Percentiles rank a stretch among this genome's conserved stretches.
These are phyloP conservation scores for Serinus canaria DNA, from an alignment of 2,113 vertebrate species.

Conservation along the genomic window DNA sequence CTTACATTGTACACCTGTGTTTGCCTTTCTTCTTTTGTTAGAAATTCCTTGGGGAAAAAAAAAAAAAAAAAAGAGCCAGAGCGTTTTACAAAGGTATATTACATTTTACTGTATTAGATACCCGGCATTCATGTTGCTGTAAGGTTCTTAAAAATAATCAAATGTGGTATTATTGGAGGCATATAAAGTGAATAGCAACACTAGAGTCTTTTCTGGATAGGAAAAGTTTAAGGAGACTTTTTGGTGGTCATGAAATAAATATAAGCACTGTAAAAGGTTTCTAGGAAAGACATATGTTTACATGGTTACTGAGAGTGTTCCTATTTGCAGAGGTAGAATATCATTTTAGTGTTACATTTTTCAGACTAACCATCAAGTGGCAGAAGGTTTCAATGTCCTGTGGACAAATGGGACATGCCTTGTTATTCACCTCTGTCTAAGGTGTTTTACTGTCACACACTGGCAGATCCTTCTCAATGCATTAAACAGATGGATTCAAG, in stretches of 20 bases:
- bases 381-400: not conserved
- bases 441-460: not conserved
- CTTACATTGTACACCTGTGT: not conserved
- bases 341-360: not conserved
- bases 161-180: not conserved
- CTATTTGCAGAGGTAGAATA: not conserved
- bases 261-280: not conserved
- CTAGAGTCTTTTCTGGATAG: not conserved
- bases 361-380: not conserved
- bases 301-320: not conserved
- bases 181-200: not conserved
- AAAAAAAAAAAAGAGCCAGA: not conserved
- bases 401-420: not conserved
- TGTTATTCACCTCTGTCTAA: not conserved
- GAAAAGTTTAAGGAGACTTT: not conserved
- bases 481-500: not conserved
- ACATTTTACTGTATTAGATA: not conserved
- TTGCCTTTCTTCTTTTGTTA: not conserved
- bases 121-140: not conserved
- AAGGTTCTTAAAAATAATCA: not conserved
- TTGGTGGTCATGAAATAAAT: not conserved
- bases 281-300: not conserved
- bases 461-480: not conserved
- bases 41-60: not conserved
- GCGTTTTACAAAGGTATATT: not conserved